Evolutionary conservation across 2,113 vertebrate genomes (phyloP).

Genomic region (Aegithalos caudatus): DNA sequence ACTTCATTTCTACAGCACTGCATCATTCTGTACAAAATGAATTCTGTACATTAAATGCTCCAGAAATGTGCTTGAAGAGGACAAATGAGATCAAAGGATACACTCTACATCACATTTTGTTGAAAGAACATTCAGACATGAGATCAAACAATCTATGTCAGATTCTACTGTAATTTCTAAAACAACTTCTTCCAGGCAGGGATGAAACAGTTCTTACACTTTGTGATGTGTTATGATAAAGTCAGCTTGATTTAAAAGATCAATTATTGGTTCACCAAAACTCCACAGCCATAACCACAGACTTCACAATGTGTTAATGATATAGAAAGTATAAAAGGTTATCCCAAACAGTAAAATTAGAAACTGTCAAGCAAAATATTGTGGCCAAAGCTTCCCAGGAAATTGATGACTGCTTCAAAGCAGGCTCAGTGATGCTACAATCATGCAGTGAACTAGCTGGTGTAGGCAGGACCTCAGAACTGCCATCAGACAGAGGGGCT

Average conservation of each 20-base stretch:
- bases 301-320: neutral
- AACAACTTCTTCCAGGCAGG: conserved; percentile 40
- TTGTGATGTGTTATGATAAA: neutral
- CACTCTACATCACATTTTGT: conserved; percentile 48
- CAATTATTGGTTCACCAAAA: conserved; percentile 21
- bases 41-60: conserved; percentile 39
- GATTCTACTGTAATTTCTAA: conserved; percentile 53
- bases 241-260: neutral
- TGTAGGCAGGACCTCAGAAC: neutral
- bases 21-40: conserved; percentile 53
- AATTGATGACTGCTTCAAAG: neutral
- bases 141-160: conserved; percentile 65
- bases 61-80: conserved; percentile 66
- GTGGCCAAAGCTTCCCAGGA: neutral
- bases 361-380: neutral
- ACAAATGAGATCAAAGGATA: conserved; percentile 69
- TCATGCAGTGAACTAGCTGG: neutral
- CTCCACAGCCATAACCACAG: neutral
- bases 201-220: conserved; percentile 51
- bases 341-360: neutral
- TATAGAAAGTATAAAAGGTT: neutral
- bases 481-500: neutral
- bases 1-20: conserved; percentile 46
- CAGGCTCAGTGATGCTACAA: neutral
- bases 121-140: conserved; percentile 61